Base-by-base conservation (phyloP, 2,113 vertebrate genomes). In the Quiscalus mexicanus region DNA sequence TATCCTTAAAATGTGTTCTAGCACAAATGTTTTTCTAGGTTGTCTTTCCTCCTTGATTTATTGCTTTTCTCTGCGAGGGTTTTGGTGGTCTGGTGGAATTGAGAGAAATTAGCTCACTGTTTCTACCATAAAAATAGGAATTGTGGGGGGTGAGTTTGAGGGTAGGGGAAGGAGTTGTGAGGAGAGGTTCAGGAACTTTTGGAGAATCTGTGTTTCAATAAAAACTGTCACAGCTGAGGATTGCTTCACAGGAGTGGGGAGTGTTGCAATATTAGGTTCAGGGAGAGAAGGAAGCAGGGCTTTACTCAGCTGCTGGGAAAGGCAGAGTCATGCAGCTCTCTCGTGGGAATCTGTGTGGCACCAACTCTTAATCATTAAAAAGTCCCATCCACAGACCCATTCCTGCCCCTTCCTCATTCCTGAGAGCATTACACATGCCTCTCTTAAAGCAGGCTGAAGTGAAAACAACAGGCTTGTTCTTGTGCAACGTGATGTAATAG, bases 1-100 rank as follows among this genome's bases (percentile, higher is more conserved):
- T 18, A 31, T 65, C 79, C 44, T 86, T 92, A 86, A 84, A 90
- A 87, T 45, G 39, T 15, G 60, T 41, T 74, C 27, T 64, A 88
- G 79, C 68, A 30, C 11, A 47, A 75, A 41, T 67, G 84, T 62
- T 45, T 69, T 69, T 44, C 21, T 23, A 35, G 71, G 35, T 39
- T 75, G 44, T 55, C 79, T 68, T 81, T 13, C 35, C 55, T 81
- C 21, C 25, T 50, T 50, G 50, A 70, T 90, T 86, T 89, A 68
- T 49, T 64, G 50, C 41, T 88, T 83, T 91, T 39, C 67, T 58
- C 37, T 65, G 53, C 37, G 65, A 63, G 9, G 27, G 35, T 47
- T 88, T 86, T 68, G 77, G 60, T 62, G 21, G 27, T 11, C 5
- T 30, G 81, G 24, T 45, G 65, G 78, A 69, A 35, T 15, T 37